Percentiles rank a stretch among this genome's conserved stretches.
Evolutionary conservation across 2,888 invertebrate genomes (phyloP).

Genomic region (Pilophorus perplexus): DNA sequence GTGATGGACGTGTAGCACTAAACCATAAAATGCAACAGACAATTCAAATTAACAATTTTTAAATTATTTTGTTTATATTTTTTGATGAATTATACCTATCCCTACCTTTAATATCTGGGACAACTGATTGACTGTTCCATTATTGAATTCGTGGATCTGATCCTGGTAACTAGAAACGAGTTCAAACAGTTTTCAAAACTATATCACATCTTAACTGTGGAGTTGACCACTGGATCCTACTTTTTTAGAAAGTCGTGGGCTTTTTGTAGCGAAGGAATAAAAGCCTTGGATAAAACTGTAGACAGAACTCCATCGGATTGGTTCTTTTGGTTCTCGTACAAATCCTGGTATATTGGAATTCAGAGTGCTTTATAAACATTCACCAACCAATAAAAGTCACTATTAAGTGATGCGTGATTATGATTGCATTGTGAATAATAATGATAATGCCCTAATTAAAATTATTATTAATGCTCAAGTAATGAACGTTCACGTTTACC

Average conservation of each 20-base stretch:
- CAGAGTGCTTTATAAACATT: too few species aligned
- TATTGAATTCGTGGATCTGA: conserved; percentile 2
- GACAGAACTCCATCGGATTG: neutral
- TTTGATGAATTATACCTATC: too few species aligned
- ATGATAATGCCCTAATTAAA: too few species aligned
- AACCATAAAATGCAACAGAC: neutral
- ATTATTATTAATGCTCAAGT: too few species aligned
- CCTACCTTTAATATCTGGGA: conserved; percentile 13
- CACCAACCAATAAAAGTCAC: too few species aligned
- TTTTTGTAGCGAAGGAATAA: conserved; percentile 17
- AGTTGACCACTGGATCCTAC: neutral
- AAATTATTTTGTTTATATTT: conserved; percentile 6
- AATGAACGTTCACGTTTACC: too few species aligned
- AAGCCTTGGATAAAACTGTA: conserved; percentile 9
- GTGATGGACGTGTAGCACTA: conserved; percentile 43
- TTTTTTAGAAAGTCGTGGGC: conserved; percentile 12
- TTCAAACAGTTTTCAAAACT: neutral
- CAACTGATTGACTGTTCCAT: conserved; percentile 11
- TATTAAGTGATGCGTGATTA: too few species aligned
- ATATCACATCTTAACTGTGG: neutral
- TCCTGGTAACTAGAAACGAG: conserved; percentile 17
- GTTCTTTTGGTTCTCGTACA: conserved; percentile 24
- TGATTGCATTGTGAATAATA: too few species aligned
- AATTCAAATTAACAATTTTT: neutral
- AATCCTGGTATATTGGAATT: too few species aligned